Conservation (phyloP, 2,797 vertebrate species). For the Lophura swinhoii region DNA sequence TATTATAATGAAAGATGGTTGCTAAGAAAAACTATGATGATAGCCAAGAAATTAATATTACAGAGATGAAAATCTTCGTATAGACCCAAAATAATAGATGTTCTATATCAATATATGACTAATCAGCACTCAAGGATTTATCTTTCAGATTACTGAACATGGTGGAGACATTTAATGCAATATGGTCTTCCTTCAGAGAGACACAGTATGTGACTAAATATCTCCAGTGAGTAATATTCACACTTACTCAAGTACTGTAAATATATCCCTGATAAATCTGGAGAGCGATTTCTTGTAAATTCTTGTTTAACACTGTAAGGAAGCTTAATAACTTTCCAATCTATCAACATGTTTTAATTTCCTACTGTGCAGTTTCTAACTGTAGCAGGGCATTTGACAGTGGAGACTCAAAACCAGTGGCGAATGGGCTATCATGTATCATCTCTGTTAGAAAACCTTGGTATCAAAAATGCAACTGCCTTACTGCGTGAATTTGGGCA, state of each 20-base stretch:
- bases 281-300: constrained; percentile 70
- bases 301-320: constrained; percentile 72
- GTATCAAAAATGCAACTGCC: background rate
- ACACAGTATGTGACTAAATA: constrained; percentile 69
- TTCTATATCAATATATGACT: constrained; percentile 72
- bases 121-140: constrained; percentile 72
- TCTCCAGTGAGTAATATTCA: constrained; percentile 74
- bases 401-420: background rate
- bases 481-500: background rate
- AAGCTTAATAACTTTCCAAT: constrained; percentile 72
- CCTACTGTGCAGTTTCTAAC: constrained; percentile 35
- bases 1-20: constrained; percentile 63
- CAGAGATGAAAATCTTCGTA: constrained; percentile 63
- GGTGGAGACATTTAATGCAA: constrained; percentile 73
- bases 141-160: constrained; percentile 70
- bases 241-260: constrained; percentile 75
- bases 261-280: constrained; percentile 72
- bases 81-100: constrained; percentile 72
- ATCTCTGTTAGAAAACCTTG: background rate
- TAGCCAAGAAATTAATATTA: constrained; percentile 69
- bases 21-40: constrained; percentile 61
- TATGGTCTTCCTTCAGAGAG: constrained; percentile 71
- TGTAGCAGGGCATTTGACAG: constrained; percentile 29
- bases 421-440: background rate
- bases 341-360: constrained; percentile 76